These are phyloP conservation scores for Pitta sordida DNA, from an alignment of 2,113 vertebrate genomes.

Conservation along the genomic window DNA sequence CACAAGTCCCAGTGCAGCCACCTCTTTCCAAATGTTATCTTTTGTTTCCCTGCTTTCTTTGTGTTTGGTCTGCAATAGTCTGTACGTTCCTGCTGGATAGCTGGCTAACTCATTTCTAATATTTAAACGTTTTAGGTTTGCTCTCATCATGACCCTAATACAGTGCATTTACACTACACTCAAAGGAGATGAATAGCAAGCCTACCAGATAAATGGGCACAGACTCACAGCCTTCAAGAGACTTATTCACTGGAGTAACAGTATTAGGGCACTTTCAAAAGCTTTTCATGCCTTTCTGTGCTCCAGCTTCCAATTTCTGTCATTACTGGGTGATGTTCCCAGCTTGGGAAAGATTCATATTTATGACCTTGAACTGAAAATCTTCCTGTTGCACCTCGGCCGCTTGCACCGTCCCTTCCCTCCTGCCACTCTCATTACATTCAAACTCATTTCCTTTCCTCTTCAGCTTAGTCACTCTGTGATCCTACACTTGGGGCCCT, in stretches of 20 bases:
- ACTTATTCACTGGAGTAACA: conserved; percentile 43
- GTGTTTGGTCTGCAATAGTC: conserved; percentile 7
- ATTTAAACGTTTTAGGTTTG: conserved; percentile 52
- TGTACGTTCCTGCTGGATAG: not conserved
- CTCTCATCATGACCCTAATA: conserved; percentile 56
- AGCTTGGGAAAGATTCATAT: conserved; percentile 33
- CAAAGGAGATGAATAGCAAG: conserved; percentile 60
- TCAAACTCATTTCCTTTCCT: not conserved
- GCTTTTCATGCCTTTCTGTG: conserved; percentile 46
- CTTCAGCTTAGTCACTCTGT: not conserved
- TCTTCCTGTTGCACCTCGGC: not conserved
- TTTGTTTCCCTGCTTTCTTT: conserved; percentile 53
- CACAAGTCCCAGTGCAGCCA: not conserved
- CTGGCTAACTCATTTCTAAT: conserved; percentile 26
- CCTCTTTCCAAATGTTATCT: not conserved
- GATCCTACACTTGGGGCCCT: not conserved
- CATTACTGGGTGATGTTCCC: conserved; percentile 17
- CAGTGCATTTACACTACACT: conserved; percentile 63
- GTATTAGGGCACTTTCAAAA: conserved; percentile 60
- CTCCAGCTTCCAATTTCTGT: conserved; percentile 22
- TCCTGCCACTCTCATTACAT: not conserved
- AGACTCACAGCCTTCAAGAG: conserved; percentile 26
- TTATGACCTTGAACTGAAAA: conserved; percentile 47
- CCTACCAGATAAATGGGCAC: conserved; percentile 53
- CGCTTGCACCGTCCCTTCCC: not conserved